These are phyloP conservation scores for Andrena bicolor DNA, from an alignment of 2,888 invertebrate species.

Conservation along the genomic window DNA sequence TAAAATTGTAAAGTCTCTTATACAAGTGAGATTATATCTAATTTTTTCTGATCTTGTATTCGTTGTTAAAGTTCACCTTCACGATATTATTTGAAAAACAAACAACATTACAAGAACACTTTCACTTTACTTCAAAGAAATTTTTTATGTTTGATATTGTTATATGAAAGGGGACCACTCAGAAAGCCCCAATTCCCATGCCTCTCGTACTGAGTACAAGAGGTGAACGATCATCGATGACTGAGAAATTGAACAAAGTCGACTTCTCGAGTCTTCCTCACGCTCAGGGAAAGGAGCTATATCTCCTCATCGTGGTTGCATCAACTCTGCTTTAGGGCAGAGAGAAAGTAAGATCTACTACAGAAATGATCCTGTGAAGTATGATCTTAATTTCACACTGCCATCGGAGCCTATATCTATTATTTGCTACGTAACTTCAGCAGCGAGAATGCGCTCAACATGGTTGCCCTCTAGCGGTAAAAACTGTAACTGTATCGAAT, in stretches of 20 bases:
- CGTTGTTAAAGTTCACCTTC: too few species aligned
- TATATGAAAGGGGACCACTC: conserved; percentile 72
- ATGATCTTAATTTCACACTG: conserved; percentile 74
- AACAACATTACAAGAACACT: too few species aligned
- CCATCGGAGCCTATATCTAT: conserved; percentile 6
- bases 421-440: accelerated
- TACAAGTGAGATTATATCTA: too few species aligned
- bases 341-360: conserved; percentile 88
- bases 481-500: background rate
- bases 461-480: conserved; percentile 59
- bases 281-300: conserved; percentile 86
- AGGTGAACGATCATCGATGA: conserved; percentile 83
- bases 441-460: conserved; percentile 32
- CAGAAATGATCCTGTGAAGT: conserved; percentile 90
- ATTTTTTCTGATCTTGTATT: too few species aligned
- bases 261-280: conserved; percentile 78
- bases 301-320: conserved; percentile 88
- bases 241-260: conserved; percentile 64
- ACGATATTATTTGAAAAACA: too few species aligned
- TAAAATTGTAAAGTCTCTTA: too few species aligned
- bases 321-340: conserved; percentile 85
- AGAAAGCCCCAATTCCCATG: conserved; percentile 77
- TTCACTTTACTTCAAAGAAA: too few species aligned
- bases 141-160: too few species aligned
- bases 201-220: conserved; percentile 70